Evolutionary conservation across 2,888 invertebrate genomes (phyloP), one percentile per base, ranked within the genome.

Genomic region (Caenorhabditis sinica): DNA sequence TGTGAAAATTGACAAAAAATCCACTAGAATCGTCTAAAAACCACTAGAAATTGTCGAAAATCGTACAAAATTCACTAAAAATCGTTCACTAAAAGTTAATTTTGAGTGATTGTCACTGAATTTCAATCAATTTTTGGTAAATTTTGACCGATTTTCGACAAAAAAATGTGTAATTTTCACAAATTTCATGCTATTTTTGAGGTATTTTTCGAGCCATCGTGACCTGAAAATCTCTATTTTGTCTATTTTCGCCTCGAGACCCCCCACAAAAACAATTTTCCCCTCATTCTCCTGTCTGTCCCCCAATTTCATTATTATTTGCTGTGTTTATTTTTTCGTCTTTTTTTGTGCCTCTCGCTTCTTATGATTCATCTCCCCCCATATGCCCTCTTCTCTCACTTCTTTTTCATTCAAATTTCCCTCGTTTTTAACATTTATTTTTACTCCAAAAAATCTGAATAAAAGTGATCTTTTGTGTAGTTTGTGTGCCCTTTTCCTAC

Each of bases 381-480:
- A 68, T 8, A 49, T 33, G 0, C 23, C 40, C 11, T 20, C 40
- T 23, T 45, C 11, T 40, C 15, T 40, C 40, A 40, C n/a, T n/a
- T n/a, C n/a, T n/a, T n/a, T 36, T 69, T 68, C 53, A 33, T 20
- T 53, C 53, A n/a, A 28, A 43, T 43, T 66, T 45, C n/a, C 66
- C 13, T 25, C 17, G 25, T 66, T 40, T 40, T 40, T 20, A 30
- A 30, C 25, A 23, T 30, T 28, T 23, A 23, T 53, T 53, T 53
- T 13, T 23, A 56, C 56, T 23, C 56, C 25, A 53, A 65, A n/a
- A 63, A 63, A 63, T 40, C 61, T 1, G 11, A 68, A 68, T 53
- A 69, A 56, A 30, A n/a, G 33, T 65, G 53, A 20, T 60, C 33
- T 58, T 77, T 9, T 53, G 40, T 40, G 13, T 77, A 77, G 56